Conservation (phyloP, 2,888 invertebrate genomes). For the Mechanitis messenoides region DNA sequence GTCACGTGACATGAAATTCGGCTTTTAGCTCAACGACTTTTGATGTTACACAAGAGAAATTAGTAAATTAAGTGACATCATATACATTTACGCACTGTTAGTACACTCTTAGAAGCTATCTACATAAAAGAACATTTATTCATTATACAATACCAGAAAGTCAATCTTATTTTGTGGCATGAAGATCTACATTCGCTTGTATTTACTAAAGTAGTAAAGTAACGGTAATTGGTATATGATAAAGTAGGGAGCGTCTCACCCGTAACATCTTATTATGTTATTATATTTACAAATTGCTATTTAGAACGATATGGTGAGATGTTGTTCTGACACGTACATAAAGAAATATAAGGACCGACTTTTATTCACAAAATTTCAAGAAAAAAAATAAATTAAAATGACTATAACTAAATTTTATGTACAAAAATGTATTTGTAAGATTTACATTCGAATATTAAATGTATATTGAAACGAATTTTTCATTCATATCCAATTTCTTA, state of each 20-base stretch:
- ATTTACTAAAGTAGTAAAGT: background rate
- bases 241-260: conserved; percentile 9
- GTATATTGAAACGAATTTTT: background rate
- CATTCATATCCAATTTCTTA: conserved; percentile 35
- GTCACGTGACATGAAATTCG: conserved; percentile 14
- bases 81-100: conserved; percentile 15
- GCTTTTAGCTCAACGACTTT: conserved; percentile 17
- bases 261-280: conserved; percentile 9
- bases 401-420: too few relatives aligned
- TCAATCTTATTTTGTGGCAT: background rate
- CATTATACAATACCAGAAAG: background rate
- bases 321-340: background rate
- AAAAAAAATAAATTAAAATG: too few relatives aligned
- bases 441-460: background rate
- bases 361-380: too few relatives aligned
- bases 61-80: conserved; percentile 24
- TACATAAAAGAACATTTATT: background rate
- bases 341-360: too few relatives aligned
- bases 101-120: conserved; percentile 17
- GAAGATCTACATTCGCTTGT: background rate
- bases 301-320: background rate
- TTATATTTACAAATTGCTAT: conserved; percentile 11
- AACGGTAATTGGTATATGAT: conserved; percentile 6
- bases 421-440: too few relatives aligned
- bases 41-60: conserved; percentile 22